Base-by-base conservation (phyloP, 2,888 invertebrate species). In the Crepidodera aurea region DNA sequence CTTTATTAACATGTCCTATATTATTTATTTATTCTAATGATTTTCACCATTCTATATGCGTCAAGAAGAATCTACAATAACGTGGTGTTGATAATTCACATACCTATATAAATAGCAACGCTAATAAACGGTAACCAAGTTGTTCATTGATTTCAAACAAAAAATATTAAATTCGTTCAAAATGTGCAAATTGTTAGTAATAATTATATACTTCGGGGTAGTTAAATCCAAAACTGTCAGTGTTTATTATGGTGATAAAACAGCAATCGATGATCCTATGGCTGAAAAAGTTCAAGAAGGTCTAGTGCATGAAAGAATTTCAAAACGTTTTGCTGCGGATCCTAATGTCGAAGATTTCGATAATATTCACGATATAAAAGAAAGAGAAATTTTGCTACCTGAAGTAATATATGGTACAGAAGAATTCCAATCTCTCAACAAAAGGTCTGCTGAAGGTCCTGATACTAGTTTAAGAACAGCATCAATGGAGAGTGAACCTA, bases 151-250 rank as follows among this genome's bases (percentile, higher is more conserved):
- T 15, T 32, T 29, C 32, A 15, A 10, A 3, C 18, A 4, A 10
- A 10, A 42, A 10, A 18, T n/a, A 18, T 5, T n/a, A 16, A 2
- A 2, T n/a, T 15, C 16, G 22, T 40, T 27, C 40, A 44, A 54
- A 32, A 54, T 54, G 54, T 54, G 42, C n/a, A 54, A 54, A 18
- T 44, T 54, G 1, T 42, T 54, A 7, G 32, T 54, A 15, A 12
- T 60, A 18, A 18, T 27, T 7, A 25, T 48, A 8, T 56, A 25
- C n/a, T 37, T 56, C 3, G 18, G 19, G 19, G 39, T 37, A 7
- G 48, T 18, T 7, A 37, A 60, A 42, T 5, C 29, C 4, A 53
- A 53, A 25, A 44, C 5, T 8, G 29, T 22, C 1, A 42, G 10
- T 29, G 13, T 37, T 5, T 12, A 19, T 3, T 1, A 15, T 12